Conservation (phyloP, 2,888 invertebrate species). For the Drosophila vallismaia region DNA sequence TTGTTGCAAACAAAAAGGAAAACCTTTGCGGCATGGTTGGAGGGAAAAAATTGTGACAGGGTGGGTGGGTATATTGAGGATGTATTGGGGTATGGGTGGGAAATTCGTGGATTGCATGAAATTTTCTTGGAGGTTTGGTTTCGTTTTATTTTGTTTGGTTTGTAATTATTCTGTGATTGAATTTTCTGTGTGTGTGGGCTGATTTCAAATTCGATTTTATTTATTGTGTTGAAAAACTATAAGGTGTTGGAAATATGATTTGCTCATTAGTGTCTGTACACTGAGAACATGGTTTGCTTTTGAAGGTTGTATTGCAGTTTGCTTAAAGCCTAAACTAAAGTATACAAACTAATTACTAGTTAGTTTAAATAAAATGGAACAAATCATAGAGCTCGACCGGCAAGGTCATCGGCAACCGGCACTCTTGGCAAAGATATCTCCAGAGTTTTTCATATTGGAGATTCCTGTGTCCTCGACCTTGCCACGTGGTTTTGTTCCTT, state of each 20-base stretch:
- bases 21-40: slow-evolving; percentile 20
- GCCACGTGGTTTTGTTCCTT: slow-evolving; percentile 10
- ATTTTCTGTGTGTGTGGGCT: slow-evolving; percentile 30
- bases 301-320: slow-evolving; percentile 34
- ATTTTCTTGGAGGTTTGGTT: slow-evolving; percentile 43
- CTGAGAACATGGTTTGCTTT: slow-evolving; percentile 11
- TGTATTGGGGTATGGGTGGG: slow-evolving; percentile 20
- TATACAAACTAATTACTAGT: slow-evolving; percentile 20
- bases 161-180: slow-evolving; percentile 38
- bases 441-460: neutral
- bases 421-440: slow-evolving; percentile 1
- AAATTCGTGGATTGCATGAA: slow-evolving; percentile 61
- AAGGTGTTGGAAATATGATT: slow-evolving; percentile 31
- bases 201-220: slow-evolving; percentile 42
- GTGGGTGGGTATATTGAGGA: slow-evolving; percentile 1
- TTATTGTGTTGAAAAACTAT: slow-evolving; percentile 49
- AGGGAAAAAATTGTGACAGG: slow-evolving; percentile 2
- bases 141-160: slow-evolving; percentile 29
- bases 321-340: slow-evolving; percentile 23
- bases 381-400: slow-evolving; percentile 35
- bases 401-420: slow-evolving; percentile 8
- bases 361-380: slow-evolving; percentile 7
- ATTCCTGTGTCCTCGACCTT: slow-evolving; percentile 15
- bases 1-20: slow-evolving; percentile 34
- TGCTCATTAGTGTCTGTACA: slow-evolving; percentile 33